Base-by-base conservation (phyloP, 2,113 vertebrate genomes). In the Echinops telfairi region DNA sequence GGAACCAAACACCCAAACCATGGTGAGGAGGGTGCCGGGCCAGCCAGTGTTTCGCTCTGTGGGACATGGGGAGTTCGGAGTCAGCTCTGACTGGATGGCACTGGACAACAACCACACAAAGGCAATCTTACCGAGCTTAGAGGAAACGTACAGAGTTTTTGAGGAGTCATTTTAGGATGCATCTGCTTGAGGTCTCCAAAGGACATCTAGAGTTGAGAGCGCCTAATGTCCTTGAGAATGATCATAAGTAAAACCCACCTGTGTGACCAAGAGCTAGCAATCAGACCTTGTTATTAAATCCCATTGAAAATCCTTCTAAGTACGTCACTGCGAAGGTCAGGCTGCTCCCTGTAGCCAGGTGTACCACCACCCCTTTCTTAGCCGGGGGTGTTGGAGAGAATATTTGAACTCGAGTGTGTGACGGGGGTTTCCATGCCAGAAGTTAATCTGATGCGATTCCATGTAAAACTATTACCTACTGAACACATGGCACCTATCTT, bases 181-280 rank as follows among this genome's bases (percentile, higher is more conserved):
- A 43, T 80, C 43, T 27, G 38, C 19, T 29, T 16, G 58, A 16
- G 33, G 47, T 73, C 53, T n/a, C n/a, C 5, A 38, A 27, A 17
- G n/a, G 27, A 29, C n/a, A 2, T 9, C 3, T 43, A 76, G 93
- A 90, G 25, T 29, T 14, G 17, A 38, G 3, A 27, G 15, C 47
- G 31, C 23, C 9, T n/a, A 6, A 20, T 2, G 6, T 23, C 33
- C 79, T 6, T 0, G 20, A 89, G 27, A n/a, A 17, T 31, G 60
- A 47, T 22, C 60, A 4, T 7, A 77, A 31, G 31, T 33, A 57
- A 66, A 81, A 31, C 36, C 66, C 27, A 2, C 12, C 33, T 40
- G 2, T 1, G 16, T 9, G 60, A 4, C 58, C 85, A 33, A 70
- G 47, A 22, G 47, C 1, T 23, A 47, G 5, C 0, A 0, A 62